Base-by-base conservation (phyloP, 2,113 vertebrate species). In the Electrona antarctica region DNA sequence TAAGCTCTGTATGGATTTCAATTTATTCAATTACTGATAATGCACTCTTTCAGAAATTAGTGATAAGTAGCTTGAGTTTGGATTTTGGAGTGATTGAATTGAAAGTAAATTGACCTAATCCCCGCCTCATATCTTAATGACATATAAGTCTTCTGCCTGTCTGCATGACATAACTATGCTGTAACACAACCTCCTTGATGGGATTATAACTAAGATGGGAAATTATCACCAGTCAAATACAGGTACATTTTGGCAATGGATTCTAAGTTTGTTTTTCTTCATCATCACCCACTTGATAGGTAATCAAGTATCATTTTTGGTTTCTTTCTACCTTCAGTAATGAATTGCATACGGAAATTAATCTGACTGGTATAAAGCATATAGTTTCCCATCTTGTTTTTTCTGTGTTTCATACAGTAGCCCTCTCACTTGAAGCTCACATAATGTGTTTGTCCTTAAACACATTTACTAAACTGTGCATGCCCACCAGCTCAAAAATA, bases 51-150 rank as follows among this genome's bases (percentile, higher is more conserved):
- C 33, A 41, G 3, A 41, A 41, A 41, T 41, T 1, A 41, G 5
- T 41, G 33, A 41, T 41, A 6, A 41, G 33, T 15, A 8, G 1
- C 11, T n/a, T 3, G 6, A 8, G 7, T 46, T 56, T 12, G 1
- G 2, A 33, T 11, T 51, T 64, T 78, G 69, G 68, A 65, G 10
- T 79, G 70, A 71, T 59, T 71, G 73, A 73, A 10, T 2, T 60
- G 48, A 12, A 70, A 64, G 29, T 62, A 65, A 74, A 71, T 7
- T 28, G 21, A 78, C 3, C 45, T 12, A 33, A 45, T 28, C 46
- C 67, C 46, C 8, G 12, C n/a, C 10, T 60, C 2, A 21, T 10
- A 28, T 41, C 33, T 41, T 41, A 41, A 41, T 41, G 0, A 41
- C 5, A 41, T 41, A 41, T 41, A 41, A 41, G 21, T 21, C 33